A percentile compares a stretch with the other conserved stretches of the same genome.
These are phyloP conservation scores for Pagrus major DNA, from an alignment of 2,113 vertebrate species.

Conservation along the genomic window DNA sequence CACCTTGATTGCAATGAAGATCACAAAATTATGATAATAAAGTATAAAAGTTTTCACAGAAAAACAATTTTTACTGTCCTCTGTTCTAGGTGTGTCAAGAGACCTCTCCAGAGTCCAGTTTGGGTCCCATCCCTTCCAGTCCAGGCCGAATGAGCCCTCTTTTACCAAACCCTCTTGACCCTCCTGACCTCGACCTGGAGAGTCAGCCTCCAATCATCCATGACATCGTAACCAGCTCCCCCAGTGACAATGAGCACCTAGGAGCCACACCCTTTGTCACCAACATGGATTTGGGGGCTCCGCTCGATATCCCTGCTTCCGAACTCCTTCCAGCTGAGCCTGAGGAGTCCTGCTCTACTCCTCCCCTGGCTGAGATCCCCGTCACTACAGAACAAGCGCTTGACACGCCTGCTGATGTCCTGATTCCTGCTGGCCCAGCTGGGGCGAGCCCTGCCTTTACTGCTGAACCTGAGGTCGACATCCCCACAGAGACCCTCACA, in stretches of 20 bases:
- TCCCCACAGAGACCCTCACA: conserved; percentile 62
- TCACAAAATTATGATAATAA: background rate
- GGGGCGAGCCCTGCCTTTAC: conserved; percentile 21
- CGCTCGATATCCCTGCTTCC: conserved; percentile 52
- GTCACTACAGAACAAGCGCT: conserved; percentile 26
- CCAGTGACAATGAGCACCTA: conserved; percentile 79
- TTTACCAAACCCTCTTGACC: conserved; percentile 19
- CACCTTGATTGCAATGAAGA: background rate
- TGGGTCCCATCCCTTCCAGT: conserved; percentile 70
- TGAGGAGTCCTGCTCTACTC: conserved; percentile 32
- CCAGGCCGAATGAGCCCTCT: conserved; percentile 61
- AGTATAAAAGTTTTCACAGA: background rate
- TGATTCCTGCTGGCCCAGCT: conserved; percentile 13
- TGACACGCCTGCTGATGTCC: conserved; percentile 44
- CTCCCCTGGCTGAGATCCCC: conserved; percentile 21
- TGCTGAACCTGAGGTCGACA: conserved; percentile 32
- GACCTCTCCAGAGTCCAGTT: conserved; percentile 75
- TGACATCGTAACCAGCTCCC: conserved; percentile 83
- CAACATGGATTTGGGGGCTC: conserved; percentile 65
- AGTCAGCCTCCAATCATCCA: conserved; percentile 83
- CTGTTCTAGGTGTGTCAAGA: conserved; percentile 82
- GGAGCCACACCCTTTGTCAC: conserved; percentile 79
- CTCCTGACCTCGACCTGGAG: conserved; percentile 70
- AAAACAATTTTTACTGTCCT: background rate
- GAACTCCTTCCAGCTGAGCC: conserved; percentile 48